Conservation (phyloP, 2,797 vertebrate species). For the Anguilla anguilla region DNA sequence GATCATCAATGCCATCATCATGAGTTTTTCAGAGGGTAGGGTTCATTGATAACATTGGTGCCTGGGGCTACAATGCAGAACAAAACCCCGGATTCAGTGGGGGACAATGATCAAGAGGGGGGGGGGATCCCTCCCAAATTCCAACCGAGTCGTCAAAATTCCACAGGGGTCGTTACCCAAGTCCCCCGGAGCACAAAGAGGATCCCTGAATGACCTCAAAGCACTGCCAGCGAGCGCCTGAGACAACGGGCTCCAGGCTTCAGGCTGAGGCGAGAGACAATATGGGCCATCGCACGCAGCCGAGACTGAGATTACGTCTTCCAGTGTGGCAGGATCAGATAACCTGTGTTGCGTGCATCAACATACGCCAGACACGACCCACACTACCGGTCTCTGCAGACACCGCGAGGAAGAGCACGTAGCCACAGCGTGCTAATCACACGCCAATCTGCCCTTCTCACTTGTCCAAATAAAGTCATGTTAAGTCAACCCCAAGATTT, state of each 20-base stretch:
- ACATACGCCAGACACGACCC: neutral
- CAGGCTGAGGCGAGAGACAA: neutral
- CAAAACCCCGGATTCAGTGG: neutral
- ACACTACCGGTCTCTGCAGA: neutral
- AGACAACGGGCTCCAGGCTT: neutral
- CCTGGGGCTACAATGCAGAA: neutral
- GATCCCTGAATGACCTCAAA: neutral
- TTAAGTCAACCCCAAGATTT: neutral
- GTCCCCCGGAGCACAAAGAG: neutral
- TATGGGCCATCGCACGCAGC: neutral
- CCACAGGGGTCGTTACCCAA: neutral
- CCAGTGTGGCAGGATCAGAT: neutral
- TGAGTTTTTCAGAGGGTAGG: neutral
- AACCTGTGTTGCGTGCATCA: neutral
- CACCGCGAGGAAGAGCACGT: neutral
- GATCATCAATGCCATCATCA: neutral
- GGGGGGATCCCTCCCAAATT: neutral
- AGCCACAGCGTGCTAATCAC: neutral
- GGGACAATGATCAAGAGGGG: neutral
- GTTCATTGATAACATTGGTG: neutral
- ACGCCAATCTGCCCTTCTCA: neutral
- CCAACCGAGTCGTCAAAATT: neutral
- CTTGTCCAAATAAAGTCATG: neutral
- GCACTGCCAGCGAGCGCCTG: neutral
- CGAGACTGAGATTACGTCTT: neutral